These are phyloP conservation scores for Coelopa frigida DNA, from an alignment of 1,140 invertebrate genomes.

Conservation along the genomic window DNA sequence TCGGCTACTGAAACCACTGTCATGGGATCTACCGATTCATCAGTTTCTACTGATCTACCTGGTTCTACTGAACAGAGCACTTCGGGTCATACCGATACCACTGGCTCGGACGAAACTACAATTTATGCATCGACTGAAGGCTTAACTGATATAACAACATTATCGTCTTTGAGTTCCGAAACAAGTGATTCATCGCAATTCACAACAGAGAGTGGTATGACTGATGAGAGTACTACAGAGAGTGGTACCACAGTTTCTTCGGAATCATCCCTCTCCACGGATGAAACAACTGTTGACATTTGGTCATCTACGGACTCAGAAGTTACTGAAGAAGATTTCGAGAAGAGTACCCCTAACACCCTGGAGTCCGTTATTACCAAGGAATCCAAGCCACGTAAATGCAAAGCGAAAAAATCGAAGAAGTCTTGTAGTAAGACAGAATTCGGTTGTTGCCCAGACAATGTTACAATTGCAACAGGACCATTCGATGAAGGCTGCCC, in stretches of 20 bases:
- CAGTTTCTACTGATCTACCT: no score
- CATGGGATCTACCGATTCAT: no score
- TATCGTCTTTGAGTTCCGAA: no score
- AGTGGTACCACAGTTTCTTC: conserved; percentile 1
- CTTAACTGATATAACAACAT: no score
- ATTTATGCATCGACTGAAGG: no score
- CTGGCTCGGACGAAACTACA: no score
- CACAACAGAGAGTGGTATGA: conserved; percentile 8
- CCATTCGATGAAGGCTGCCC: conserved; percentile 78
- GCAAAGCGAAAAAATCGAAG: conserved; percentile 53
- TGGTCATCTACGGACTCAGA: conserved; percentile 37
- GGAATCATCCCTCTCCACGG: conserved; percentile 23
- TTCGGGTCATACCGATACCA: no score
- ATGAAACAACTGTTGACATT: conserved; percentile 38
- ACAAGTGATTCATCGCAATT: no score
- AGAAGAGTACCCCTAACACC: conserved; percentile 44
- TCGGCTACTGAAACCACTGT: no score
- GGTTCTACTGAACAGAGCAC: no score
- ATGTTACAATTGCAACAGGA: conserved; percentile 70
- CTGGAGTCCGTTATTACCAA: conserved; percentile 46
- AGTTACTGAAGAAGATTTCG: conserved; percentile 22
- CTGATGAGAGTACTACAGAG: background rate
- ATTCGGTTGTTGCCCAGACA: conserved; percentile 88
- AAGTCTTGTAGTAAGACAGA: conserved; percentile 61
- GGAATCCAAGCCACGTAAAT: conserved; percentile 50